Conservation (phyloP, 2,113 vertebrate genomes). For the Prunella himalayana region DNA sequence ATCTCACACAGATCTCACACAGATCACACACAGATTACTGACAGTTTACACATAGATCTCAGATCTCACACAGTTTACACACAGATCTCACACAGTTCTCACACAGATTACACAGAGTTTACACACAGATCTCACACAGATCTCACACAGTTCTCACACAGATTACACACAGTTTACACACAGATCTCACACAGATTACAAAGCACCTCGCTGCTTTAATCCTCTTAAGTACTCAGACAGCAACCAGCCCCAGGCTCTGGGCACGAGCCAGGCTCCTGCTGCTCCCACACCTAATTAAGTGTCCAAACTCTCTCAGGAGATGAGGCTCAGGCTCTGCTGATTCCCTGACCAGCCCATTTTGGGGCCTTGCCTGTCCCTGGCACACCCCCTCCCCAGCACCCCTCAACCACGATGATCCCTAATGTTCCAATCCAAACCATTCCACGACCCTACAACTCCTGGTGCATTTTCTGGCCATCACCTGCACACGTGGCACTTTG, state of each 20-base stretch:
- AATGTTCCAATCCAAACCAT: background rate
- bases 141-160: background rate
- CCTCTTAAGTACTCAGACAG: background rate
- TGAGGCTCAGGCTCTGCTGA: fast-evolving
- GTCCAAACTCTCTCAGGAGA: background rate
- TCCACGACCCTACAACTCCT: background rate
- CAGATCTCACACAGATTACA: background rate
- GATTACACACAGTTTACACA: background rate
- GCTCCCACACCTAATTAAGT: background rate
- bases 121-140: background rate
- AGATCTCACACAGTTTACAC: fast-evolving
- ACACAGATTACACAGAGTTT: background rate
- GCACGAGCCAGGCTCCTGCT: background rate
- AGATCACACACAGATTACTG: background rate
- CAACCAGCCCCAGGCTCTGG: background rate
- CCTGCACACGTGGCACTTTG: fast-evolving
- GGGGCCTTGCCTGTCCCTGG: background rate
- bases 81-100: too few relatives aligned
- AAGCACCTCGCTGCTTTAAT: background rate
- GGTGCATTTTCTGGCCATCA: background rate
- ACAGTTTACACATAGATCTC: background rate
- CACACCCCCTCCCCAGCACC: fast-evolving
- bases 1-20: fast-evolving
- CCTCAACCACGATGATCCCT: background rate
- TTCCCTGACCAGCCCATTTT: fast-evolving